phyloP scores from a whole-genome alignment of 2,797 vertebrate species.

The Sebastes itinus region DNA sequence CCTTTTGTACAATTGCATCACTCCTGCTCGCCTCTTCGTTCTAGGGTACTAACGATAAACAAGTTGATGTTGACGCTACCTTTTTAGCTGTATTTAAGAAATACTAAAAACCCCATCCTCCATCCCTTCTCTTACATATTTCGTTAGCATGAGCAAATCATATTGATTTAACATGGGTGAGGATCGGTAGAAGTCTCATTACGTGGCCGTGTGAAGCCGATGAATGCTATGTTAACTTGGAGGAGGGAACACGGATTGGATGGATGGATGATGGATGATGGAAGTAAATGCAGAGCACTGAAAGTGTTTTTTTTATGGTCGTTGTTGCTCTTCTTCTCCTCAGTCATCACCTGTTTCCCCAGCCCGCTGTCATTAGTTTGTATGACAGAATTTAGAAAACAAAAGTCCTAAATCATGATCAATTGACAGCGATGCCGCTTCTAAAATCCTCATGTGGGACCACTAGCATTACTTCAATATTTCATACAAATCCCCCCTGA shows the following conservation, averaged over 20 bases:
- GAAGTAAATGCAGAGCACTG: neutral
- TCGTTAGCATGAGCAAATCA: constrained; percentile 60
- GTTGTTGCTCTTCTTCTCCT: neutral
- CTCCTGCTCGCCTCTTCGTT: constrained; percentile 8
- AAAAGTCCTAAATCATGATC: constrained; percentile 21
- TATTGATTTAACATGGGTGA: constrained; percentile 59
- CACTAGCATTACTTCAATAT: neutral
- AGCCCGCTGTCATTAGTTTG: constrained; percentile 9
- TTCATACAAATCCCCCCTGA: constrained; percentile 2
- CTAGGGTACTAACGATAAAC: constrained; percentile 37
- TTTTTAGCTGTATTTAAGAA: constrained; percentile 42
- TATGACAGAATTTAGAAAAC: constrained; percentile 25
- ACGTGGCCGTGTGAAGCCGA: constrained; percentile 12
- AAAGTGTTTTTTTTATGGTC: neutral
- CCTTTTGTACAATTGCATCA: constrained; percentile 9
- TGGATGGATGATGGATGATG: neutral
- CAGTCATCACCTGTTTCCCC: constrained; percentile 8
- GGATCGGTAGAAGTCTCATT: constrained; percentile 17
- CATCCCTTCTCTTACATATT: constrained; percentile 9
- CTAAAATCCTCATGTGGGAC: constrained; percentile 4
- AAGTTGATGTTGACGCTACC: constrained; percentile 24
- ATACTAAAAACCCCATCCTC: constrained; percentile 11
- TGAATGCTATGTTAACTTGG: constrained; percentile 3
- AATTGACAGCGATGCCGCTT: neutral
- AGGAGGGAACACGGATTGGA: neutral